phyloP scores from a whole-genome alignment of 2,113 vertebrate genomes.

The Thalassarche chlororhynchos region DNA sequence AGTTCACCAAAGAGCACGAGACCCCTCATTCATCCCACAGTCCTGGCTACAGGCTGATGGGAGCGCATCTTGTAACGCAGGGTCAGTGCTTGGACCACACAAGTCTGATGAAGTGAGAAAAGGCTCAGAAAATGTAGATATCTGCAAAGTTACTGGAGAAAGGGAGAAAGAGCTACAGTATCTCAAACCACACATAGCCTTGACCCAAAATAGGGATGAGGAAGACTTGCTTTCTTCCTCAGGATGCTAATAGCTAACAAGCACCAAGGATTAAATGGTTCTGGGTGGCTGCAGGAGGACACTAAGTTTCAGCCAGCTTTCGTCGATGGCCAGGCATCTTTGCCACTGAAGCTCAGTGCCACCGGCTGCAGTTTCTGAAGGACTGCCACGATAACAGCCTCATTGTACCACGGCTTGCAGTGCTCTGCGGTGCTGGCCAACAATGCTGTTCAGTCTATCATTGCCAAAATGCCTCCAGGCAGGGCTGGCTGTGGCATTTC shows the following conservation, averaged over 20 bases:
- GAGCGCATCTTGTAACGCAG: accelerated
- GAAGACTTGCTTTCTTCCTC: not conserved
- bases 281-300: not conserved
- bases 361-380: not conserved
- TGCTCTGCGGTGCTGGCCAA: not conserved
- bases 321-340: not conserved
- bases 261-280: not conserved
- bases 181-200: not conserved
- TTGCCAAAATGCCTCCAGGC: not conserved
- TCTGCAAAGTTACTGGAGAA: not conserved
- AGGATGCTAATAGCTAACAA: not conserved
- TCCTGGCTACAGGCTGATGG: not conserved
- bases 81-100: not conserved
- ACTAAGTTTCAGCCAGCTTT: not conserved
- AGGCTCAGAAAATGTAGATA: not conserved
- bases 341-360: not conserved
- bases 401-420: not conserved
- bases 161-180: not conserved
- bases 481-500: not conserved
- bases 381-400: not conserved
- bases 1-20: not conserved
- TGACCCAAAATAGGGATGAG: not conserved
- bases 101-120: not conserved
- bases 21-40: not conserved
- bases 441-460: not conserved